These are phyloP conservation scores for Celastrina argiolus DNA, from an alignment of 2,888 invertebrate genomes.

Conservation along the genomic window DNA sequence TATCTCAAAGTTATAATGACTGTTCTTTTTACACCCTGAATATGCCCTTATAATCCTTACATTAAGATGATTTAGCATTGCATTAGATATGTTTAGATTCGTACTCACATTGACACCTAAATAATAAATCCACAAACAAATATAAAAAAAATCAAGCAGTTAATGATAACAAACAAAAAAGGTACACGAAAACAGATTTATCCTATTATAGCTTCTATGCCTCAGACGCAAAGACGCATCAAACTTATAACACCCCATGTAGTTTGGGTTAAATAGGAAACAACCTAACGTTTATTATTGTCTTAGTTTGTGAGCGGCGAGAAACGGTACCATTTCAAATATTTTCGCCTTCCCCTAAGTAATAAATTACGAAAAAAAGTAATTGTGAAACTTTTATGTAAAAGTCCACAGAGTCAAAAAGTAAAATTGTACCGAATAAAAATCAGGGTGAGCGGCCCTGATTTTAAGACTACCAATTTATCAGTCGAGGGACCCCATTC, in stretches of 20 bases:
- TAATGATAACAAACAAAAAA: background rate
- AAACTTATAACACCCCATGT: no score
- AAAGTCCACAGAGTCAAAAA: conserved; percentile 19
- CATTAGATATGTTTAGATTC: no score
- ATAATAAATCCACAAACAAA: no score
- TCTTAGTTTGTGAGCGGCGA: background rate
- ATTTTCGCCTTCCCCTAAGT: conserved; percentile 61
- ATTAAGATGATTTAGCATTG: no score
- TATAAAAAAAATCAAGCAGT: no score
- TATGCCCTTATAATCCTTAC: no score
- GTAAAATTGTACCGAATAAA: conserved; percentile 22
- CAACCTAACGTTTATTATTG: background rate
- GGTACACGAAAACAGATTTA: background rate
- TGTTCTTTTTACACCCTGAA: no score
- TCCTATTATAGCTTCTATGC: no score
- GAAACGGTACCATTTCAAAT: conserved; percentile 6
- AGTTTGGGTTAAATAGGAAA: background rate
- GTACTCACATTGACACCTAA: no score
- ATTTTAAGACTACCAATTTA: conserved; percentile 80
- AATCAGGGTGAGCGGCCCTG: conserved; percentile 20
- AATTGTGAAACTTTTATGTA: conserved; percentile 64
- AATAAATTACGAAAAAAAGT: conserved; percentile 73
- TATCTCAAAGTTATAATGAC: no score
- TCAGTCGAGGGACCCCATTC: conserved; percentile 62
- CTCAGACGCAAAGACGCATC: no score